Evolutionary conservation across 2,797 vertebrate species (phyloP), one percentile per base, ranked within the genome.

Genomic region (Serranus cabrilla): DNA sequence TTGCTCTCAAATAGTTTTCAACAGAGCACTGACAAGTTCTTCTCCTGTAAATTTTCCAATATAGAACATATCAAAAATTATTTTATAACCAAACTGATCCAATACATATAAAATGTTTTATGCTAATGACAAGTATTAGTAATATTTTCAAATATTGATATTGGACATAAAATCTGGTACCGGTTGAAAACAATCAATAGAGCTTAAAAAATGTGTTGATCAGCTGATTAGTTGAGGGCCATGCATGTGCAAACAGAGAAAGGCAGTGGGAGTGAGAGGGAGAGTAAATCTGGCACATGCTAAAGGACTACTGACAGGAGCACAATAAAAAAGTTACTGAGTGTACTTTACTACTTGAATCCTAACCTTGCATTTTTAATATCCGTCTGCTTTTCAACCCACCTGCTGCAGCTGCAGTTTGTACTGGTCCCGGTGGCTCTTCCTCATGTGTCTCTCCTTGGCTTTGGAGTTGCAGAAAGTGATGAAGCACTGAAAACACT

Each of bases 401-500:
- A 92, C 91, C 87, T 89, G 74, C 81, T 92, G 87, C 65, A 94
- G 85, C 13, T 91, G 88, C 58, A 79, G 83, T 60, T 93, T 94
- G 85, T 96, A 96, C 74, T 95, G 94, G 43, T 95, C 95, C 1
- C 93, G 90, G 65, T 96, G 96, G 68, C 93, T 95, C 81, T 94
- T 94, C 90, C 93, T 96, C 94, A 95, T 94, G 90, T 96, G 96
- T 66, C 93, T 92, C 55, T 95, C 95, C 86, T 95, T 96, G 74
- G 96, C 91, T 90, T 96, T 95, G 43, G 87, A 71, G 59, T 95
- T 91, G 13, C 91, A 88, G 83, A 96, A 97, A 47, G 94, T 96
- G 81, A 97, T 96, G 87, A 96, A 94, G 85, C 96, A 97, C 80
- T 92, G 93, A 49, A 94, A 95, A 90, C 96, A 96, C 89, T 96